phyloP scores from a whole-genome alignment of 2,113 vertebrate species.

The Phalacrocorax carbo region DNA sequence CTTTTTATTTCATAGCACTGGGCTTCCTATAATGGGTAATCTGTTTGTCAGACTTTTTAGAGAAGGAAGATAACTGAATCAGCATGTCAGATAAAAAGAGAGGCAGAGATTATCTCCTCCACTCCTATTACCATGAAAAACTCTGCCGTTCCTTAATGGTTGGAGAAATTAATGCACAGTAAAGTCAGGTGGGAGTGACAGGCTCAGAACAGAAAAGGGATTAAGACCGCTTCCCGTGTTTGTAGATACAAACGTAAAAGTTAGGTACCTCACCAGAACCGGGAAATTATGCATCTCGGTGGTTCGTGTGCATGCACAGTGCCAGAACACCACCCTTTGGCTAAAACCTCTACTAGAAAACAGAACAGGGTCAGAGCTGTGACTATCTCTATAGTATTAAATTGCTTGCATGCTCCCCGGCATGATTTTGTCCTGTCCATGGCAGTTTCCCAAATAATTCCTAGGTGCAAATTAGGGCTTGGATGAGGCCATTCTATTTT shows the following conservation, averaged over 20 bases:
- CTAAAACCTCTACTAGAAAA: background rate
- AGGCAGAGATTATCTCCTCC: background rate
- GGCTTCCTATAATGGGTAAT: background rate
- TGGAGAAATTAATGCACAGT: background rate
- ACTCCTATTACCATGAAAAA: background rate
- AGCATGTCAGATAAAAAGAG: background rate
- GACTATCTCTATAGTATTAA: background rate
- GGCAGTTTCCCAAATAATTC: background rate
- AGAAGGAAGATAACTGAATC: background rate
- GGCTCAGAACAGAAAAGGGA: background rate
- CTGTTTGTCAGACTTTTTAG: background rate
- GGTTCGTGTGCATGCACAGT: background rate
- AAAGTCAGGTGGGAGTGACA: background rate
- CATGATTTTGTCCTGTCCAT: background rate
- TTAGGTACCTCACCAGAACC: background rate
- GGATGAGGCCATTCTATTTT: background rate
- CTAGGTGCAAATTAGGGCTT: background rate
- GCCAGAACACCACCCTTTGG: background rate
- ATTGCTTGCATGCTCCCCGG: background rate
- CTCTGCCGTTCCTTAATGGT: background rate
- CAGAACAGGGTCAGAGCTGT: background rate
- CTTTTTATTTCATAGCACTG: background rate
- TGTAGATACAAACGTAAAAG: background rate
- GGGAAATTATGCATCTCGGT: background rate
- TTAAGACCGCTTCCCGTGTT: fast-evolving